Evolutionary conservation across 2,888 invertebrate genomes (phyloP).

Genomic region (Drosophila kambysellisi): DNA sequence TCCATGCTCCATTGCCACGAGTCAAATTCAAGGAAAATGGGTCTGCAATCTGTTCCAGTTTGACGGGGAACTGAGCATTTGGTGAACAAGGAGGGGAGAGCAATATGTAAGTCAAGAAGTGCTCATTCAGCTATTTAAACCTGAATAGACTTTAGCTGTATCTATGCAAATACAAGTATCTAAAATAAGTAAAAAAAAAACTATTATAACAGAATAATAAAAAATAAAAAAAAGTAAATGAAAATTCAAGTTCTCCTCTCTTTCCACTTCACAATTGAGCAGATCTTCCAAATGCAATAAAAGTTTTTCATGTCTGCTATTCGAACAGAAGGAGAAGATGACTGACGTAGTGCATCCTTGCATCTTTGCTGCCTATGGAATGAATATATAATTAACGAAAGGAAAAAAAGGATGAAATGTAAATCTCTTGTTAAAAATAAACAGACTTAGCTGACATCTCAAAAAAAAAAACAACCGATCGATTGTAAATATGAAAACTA

Average conservation of each 20-base stretch:
- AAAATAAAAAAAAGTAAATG: not conserved
- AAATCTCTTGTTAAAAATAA: not conserved
- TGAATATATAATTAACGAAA: not conserved
- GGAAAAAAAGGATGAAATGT: not conserved
- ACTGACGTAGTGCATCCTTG: not conserved
- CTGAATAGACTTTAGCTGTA: not conserved
- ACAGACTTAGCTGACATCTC: not conserved
- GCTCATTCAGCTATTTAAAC: not conserved
- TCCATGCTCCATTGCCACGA: slow-evolving; percentile 41
- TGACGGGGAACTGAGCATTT: not conserved
- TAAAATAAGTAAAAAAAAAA: not conserved
- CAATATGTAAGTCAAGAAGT: slow-evolving; percentile 18
- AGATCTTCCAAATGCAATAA: not conserved
- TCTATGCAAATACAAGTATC: not conserved
- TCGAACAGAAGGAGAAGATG: not conserved
- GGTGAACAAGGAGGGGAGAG: not conserved
- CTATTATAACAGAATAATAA: not conserved
- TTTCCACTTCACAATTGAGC: not conserved
- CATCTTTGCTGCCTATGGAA: too few species aligned
- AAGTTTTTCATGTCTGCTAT: not conserved
- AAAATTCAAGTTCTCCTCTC: not conserved
- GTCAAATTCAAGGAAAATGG: slow-evolving; percentile 38
- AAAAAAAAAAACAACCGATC: not conserved
- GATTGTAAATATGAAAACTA: not conserved
- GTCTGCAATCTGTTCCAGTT: slow-evolving; percentile 47